Evolutionary conservation across 2,797 vertebrate species (phyloP), one percentile per base, ranked within the genome.

Genomic region (Fratercula arctica): DNA sequence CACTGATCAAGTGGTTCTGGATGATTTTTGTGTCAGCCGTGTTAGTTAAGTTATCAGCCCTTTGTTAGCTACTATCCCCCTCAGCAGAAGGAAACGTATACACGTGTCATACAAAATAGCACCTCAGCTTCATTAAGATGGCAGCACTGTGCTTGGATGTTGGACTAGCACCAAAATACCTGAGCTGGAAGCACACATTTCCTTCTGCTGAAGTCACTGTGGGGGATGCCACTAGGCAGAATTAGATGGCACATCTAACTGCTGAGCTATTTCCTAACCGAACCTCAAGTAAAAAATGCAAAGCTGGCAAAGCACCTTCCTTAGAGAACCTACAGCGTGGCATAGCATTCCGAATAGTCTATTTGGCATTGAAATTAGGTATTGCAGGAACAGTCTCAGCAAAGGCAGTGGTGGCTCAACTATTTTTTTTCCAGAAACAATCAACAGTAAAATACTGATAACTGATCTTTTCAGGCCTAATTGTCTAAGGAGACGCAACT

Each of bases 231-330:
- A 2, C 6, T 19, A 15, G 23, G 54, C 74, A 79, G 74, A 60
- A 50, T 54, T 1, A 51, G 56, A 29, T 3, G 31, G 13, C 1
- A 1, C 1, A 28, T 28, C 53, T 59, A 53, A 63, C 54, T 79
- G 89, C 48, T 45, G 48, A 76, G 86, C 28, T 82, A 7, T 16
- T 60, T 67, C 43, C 63, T 29, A 26, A 57, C 16, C 28, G 67
- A 85, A 57, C 80, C 50, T 54, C 29, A n/a, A 10, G 35, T 39
- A 3, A 61, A 57, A 94, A 92, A 64, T 9, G 46, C 66, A 19
- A 72, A 37, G 43, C 17, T 66, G 54, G 76, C 25, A 83, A 50
- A 96, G 95, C 89, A 89, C 87, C 89, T 75, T 95, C 48, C 29
- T 13, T 3, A 14, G 7, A 67, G 57, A 72, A 14, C 41, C 51